Evolutionary conservation across 2,797 vertebrate genomes (phyloP).

Genomic region (Falco novaeseelandiae): DNA sequence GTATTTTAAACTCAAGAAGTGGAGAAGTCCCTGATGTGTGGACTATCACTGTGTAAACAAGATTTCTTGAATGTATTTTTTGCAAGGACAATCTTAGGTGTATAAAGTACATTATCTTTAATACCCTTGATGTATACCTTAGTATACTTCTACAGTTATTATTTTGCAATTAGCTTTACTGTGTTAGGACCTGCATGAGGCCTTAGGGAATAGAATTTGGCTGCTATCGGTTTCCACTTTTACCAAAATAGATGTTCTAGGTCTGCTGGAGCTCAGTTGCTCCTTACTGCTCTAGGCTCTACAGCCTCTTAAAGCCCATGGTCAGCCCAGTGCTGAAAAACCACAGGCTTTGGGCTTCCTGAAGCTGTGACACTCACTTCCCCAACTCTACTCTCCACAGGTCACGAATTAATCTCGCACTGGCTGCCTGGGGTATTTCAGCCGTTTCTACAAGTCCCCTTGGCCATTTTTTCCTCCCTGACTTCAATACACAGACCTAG

Average conservation of each 20-base stretch:
- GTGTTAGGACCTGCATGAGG: neutral
- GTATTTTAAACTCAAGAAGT: neutral
- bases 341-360: neutral
- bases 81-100: neutral
- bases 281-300: neutral
- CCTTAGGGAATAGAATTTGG: neutral
- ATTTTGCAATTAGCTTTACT: neutral
- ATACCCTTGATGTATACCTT: neutral
- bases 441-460: accelerated
- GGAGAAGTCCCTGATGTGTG: neutral
- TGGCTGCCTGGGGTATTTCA: neutral
- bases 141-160: neutral
- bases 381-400: neutral
- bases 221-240: neutral
- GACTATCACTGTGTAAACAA: neutral
- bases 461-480: neutral
- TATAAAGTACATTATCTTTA: neutral
- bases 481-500: neutral
- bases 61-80: neutral
- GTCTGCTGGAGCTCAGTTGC: neutral
- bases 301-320: neutral
- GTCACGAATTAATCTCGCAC: neutral
- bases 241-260: neutral
- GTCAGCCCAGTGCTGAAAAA: neutral
- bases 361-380: neutral